phyloP scores from a whole-genome alignment of 2,888 invertebrate genomes.

The Omphaloscelis lunosa region DNA sequence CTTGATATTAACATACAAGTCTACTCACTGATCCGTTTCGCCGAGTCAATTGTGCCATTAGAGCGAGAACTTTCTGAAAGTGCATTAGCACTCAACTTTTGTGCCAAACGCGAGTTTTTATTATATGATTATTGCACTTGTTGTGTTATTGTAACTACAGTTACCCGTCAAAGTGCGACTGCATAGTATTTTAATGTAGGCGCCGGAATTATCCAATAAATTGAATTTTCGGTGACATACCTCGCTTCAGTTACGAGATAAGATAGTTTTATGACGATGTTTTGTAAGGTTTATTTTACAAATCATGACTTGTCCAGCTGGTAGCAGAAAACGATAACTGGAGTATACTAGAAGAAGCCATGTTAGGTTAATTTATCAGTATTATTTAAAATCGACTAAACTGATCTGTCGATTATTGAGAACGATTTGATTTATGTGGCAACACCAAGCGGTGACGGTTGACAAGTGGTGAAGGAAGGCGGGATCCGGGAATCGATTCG shows the following conservation, averaged over 20 bases:
- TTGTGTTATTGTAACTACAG: conserved; percentile 2
- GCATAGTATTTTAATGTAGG: background rate
- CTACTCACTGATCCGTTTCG: conserved; percentile 9
- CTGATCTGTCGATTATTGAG: too few relatives aligned
- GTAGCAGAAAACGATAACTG: background rate
- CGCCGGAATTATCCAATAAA: background rate
- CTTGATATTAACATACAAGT: conserved; percentile 29
- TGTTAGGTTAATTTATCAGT: too few relatives aligned
- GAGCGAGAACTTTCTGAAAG: conserved; percentile 15
- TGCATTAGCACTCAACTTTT: conserved; percentile 35
- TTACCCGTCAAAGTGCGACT: background rate
- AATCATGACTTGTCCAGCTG: background rate
- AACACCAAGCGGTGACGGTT: too few relatives aligned
- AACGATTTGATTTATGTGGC: too few relatives aligned
- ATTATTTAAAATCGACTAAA: too few relatives aligned
- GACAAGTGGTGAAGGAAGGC: too few relatives aligned
- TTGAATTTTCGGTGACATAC: background rate
- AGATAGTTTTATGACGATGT: background rate
- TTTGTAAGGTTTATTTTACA: background rate
- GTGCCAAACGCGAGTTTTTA: conserved; percentile 46
- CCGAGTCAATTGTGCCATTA: conserved; percentile 14
- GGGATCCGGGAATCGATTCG: too few relatives aligned
- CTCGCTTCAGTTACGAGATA: background rate
- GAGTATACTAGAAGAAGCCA: background rate
- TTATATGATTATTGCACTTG: conserved; percentile 10